phyloP scores from a whole-genome alignment of 2,797 vertebrate species.

The Clarias fuscus region DNA sequence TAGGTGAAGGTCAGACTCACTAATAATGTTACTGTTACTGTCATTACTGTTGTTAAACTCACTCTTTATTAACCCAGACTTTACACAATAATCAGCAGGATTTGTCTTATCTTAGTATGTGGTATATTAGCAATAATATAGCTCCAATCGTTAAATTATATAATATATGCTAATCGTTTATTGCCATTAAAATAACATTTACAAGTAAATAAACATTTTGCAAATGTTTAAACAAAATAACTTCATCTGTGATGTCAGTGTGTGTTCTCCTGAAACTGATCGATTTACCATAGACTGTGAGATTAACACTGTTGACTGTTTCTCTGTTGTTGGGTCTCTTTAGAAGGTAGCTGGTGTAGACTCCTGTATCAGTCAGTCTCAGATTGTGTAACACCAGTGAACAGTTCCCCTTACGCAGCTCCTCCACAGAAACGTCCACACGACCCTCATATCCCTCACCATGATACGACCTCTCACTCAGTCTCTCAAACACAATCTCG shows the following conservation, averaged over 20 bases:
- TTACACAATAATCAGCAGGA: background rate
- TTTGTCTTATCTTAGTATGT: background rate
- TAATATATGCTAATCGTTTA: background rate
- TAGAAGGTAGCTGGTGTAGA: background rate
- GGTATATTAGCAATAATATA: no score
- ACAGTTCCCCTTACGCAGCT: background rate
- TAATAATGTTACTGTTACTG: background rate
- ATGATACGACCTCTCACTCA: no score
- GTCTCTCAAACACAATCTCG: no score
- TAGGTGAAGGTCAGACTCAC: no score
- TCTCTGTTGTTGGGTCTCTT: background rate
- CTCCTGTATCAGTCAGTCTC: background rate
- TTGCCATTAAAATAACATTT: background rate
- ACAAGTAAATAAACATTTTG: no score
- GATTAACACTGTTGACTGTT: background rate
- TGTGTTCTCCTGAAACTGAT: background rate
- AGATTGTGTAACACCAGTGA: background rate
- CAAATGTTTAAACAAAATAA: no score
- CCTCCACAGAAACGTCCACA: constrained; percentile 12
- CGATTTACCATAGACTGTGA: background rate
- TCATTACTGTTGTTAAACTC: no score
- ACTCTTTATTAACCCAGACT: background rate
- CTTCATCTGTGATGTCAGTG: background rate
- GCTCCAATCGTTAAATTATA: no score
- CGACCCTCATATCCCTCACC: constrained; percentile 11